Conservation (phyloP, 2,888 invertebrate genomes). For the Thereva unica region DNA sequence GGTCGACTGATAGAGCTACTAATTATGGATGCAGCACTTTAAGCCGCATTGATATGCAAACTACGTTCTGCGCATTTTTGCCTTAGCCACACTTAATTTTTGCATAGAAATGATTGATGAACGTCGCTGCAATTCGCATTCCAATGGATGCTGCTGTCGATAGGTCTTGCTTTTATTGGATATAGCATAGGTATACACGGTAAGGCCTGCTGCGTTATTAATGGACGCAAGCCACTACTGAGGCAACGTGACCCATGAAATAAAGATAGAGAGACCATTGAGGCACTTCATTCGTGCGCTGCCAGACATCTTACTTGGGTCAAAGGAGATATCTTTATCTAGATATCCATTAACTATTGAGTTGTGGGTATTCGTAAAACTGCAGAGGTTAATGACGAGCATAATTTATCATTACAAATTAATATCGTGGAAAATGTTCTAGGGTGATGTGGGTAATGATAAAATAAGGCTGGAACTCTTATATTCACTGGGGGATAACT, state of each 20-base stretch:
- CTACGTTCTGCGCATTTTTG: constrained; percentile 16
- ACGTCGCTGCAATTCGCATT: constrained; percentile 24
- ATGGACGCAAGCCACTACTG: constrained; percentile 21
- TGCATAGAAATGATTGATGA: constrained; percentile 28
- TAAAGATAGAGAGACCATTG: too few species aligned
- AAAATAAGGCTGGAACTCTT: too few species aligned
- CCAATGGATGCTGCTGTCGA: constrained; percentile 26
- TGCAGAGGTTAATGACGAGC: too few species aligned
- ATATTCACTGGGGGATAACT: too few species aligned
- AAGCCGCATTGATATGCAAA: constrained; percentile 6
- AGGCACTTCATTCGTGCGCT: too few species aligned
- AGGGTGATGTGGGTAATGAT: too few species aligned
- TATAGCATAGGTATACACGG: neutral
- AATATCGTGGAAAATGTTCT: too few species aligned
- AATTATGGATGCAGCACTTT: neutral
- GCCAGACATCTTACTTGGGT: too few species aligned
- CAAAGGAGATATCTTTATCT: too few species aligned
- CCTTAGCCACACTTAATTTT: constrained; percentile 6
- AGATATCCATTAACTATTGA: too few species aligned
- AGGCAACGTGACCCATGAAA: neutral
- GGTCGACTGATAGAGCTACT: neutral
- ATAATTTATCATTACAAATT: too few species aligned
- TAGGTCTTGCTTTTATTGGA: constrained; percentile 8
- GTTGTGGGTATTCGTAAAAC: too few species aligned
- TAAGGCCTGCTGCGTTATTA: constrained; percentile 26